phyloP scores from a whole-genome alignment of 2,888 invertebrate genomes.

The Odontomyia ornata region DNA sequence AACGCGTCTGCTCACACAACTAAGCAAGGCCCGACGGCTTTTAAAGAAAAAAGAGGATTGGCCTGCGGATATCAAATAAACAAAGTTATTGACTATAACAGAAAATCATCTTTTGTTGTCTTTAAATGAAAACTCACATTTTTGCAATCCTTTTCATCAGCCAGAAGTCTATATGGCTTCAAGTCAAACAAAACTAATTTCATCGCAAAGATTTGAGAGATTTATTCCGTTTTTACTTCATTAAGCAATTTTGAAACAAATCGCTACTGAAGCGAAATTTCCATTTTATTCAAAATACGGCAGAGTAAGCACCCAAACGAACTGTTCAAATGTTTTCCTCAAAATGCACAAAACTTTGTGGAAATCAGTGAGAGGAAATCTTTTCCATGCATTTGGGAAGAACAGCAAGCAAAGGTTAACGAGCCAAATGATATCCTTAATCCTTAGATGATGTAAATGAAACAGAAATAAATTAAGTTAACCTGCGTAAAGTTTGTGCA shows the following conservation, averaged over 20 bases:
- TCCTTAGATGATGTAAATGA: not conserved
- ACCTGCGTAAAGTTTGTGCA: slow-evolving; percentile 19
- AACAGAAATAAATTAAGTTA: not conserved
- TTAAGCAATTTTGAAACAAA: slow-evolving; percentile 42
- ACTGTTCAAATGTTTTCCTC: slow-evolving; percentile 30
- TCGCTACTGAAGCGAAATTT: slow-evolving; percentile 38
- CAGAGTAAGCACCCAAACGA: slow-evolving; percentile 37
- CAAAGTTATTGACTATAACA: too few species aligned
- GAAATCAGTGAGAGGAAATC: not conserved
- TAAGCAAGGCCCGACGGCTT: too few species aligned
- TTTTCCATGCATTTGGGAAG: not conserved
- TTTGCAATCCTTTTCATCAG: slow-evolving; percentile 16
- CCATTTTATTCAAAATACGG: slow-evolving; percentile 24
- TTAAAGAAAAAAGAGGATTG: too few species aligned
- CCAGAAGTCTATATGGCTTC: not conserved
- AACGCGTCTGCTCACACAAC: too few species aligned
- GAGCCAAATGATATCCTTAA: not conserved
- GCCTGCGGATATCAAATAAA: too few species aligned
- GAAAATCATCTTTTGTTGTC: not conserved
- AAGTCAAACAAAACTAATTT: slow-evolving; percentile 42
- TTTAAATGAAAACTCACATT: not conserved
- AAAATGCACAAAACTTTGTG: slow-evolving; percentile 31
- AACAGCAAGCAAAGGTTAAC: slow-evolving; percentile 13
- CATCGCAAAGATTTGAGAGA: slow-evolving; percentile 37
- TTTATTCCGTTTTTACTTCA: slow-evolving; percentile 43